Conservation (phyloP, 2,888 invertebrate species). For the Agrypnus murinus region DNA sequence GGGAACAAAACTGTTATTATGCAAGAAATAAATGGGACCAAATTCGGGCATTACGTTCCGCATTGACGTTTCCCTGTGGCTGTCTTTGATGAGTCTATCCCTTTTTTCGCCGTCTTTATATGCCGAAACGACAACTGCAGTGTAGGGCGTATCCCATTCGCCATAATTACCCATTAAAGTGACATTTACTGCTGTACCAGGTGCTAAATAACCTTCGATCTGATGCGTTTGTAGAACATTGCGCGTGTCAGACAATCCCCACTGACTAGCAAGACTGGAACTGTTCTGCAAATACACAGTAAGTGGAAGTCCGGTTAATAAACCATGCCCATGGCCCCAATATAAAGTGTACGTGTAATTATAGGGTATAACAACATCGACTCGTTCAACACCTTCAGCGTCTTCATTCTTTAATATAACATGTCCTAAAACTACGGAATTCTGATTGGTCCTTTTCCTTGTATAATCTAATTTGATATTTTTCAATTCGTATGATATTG, state of each 20-base stretch:
- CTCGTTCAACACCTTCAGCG: slow-evolving; percentile 73
- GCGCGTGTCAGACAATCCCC: slow-evolving; percentile 77
- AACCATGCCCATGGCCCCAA: slow-evolving; percentile 87
- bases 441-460: slow-evolving; percentile 69
- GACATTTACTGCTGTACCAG: slow-evolving; percentile 88
- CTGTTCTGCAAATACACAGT: slow-evolving; percentile 77
- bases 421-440: slow-evolving; percentile 65
- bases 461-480: slow-evolving; percentile 65
- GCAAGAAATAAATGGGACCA: slow-evolving; percentile 84
- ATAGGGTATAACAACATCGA: slow-evolving; percentile 84
- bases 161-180: slow-evolving; percentile 84
- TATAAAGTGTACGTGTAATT: slow-evolving; percentile 81
- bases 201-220: slow-evolving; percentile 76
- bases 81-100: slow-evolving; percentile 77
- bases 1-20: slow-evolving; percentile 85
- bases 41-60: slow-evolving; percentile 81
- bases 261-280: slow-evolving; percentile 75
- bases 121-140: slow-evolving; percentile 80
- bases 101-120: slow-evolving; percentile 78
- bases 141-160: slow-evolving; percentile 83
- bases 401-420: slow-evolving; percentile 70
- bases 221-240: slow-evolving; percentile 77
- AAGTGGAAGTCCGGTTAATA: slow-evolving; percentile 81
- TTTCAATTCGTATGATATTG: slow-evolving; percentile 83
- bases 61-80: slow-evolving; percentile 79